Evolutionary conservation across 2,797 vertebrate species (phyloP), one percentile per base, ranked within the genome.

Genomic region (Cossypha dichroa): DNA sequence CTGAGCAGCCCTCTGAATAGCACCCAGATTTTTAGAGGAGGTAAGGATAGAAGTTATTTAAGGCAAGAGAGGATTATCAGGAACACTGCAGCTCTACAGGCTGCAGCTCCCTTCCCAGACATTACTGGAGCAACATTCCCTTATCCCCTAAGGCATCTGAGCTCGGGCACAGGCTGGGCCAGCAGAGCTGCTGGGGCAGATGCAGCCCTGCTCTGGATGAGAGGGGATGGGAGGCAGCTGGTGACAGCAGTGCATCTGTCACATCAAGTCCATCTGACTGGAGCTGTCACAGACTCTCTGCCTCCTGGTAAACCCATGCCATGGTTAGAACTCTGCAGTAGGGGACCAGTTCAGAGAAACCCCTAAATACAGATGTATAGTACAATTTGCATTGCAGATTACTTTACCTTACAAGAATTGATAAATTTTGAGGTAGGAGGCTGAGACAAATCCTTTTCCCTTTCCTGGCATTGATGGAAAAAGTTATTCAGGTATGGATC

Each of bases 381-480:
- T 8, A 13, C 12, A 43, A 15, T 36, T 34, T 0, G 2, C 26
- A 21, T 29, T 81, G 21, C 19, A 55, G 34, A 22, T 62, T 49
- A 74, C 36, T 45, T 98, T 98, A 99, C 99, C 99, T 99, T 99
- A 96, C 99, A 98, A 96, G 99, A 99, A 95, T 94, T 98, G 93
- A 99, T 88, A 91, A 99, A 99, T 94, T 98, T 98, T 88, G 99
- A 99, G 98, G 99, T 99, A 98, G 98, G 99, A 93, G 98, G 98
- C 94, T 98, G 98, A 77, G 98, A 99, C 79, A 99, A 97, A 97
- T 99, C 99, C 86, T 98, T 98, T 97, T 99, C 99, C 97, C 98
- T 98, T 97, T 99, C 99, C 98, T 99, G 99, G 98, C 99, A 99
- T 98, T 99, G 98, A 97, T 98, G 98, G 98, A 99, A 99, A 98